These are phyloP conservation scores for Alethe diademata DNA, from an alignment of 2,113 vertebrate genomes.

Conservation along the genomic window DNA sequence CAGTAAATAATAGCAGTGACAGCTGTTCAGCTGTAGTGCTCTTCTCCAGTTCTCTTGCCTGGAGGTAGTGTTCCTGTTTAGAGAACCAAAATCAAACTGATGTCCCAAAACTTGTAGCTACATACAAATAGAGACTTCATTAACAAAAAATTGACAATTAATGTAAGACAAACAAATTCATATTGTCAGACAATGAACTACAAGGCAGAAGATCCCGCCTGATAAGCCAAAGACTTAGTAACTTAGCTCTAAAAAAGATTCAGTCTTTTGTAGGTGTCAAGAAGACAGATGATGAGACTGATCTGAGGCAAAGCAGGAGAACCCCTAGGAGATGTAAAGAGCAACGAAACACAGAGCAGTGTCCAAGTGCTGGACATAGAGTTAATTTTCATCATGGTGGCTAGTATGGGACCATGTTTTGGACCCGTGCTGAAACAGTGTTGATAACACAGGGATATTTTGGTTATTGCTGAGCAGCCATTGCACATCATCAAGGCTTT, in stretches of 20 bases:
- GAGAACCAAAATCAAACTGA: neutral
- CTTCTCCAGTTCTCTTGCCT: neutral
- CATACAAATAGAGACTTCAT: neutral
- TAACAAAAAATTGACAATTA: neutral
- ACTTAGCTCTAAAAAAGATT: neutral
- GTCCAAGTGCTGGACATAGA: neutral
- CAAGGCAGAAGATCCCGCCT: neutral
- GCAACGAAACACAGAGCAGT: neutral
- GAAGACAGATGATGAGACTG: neutral
- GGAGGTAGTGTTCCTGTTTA: neutral
- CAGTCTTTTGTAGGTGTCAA: neutral
- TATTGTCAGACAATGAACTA: neutral
- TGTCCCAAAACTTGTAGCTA: neutral
- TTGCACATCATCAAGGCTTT: neutral
- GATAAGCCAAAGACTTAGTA: neutral
- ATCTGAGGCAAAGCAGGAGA: neutral
- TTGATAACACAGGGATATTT: neutral
- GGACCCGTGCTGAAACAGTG: neutral
- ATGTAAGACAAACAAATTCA: neutral
- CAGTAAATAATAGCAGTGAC: neutral
- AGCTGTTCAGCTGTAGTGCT: neutral
- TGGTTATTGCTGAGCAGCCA: neutral
- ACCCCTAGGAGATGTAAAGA: neutral
- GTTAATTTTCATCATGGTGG: neutral
- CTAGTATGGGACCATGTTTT: neutral